Evolutionary conservation across 2,888 invertebrate genomes (phyloP), one percentile per base, ranked within the genome.

Genomic region (Apeira syringaria): DNA sequence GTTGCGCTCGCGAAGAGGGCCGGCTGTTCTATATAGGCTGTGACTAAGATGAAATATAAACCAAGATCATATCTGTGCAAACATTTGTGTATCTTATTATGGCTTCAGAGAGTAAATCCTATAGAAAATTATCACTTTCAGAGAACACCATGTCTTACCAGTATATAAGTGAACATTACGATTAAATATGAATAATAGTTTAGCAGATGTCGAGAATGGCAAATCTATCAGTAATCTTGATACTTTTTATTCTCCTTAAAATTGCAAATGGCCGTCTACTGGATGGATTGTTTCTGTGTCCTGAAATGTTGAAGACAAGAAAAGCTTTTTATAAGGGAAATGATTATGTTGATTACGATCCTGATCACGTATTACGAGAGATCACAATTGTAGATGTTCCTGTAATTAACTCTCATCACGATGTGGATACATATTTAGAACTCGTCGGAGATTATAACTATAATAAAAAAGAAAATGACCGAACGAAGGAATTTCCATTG

Each of bases 341-440:
- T 38, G 78, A 82, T 41, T 82, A 81, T 35, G 65, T 81, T 48
- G 83, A 86, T 47, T 83, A 73, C 38, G 71, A 70, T 41, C 75
- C 76, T 0, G 72, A 71, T 1, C 54, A 64, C 52, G 48, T 56
- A 6, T 50, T 50, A 15, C 33, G 36, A n/a, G 50, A 62, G 5
- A 51, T 44, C 4, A 47, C 50, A 41, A 28, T 53, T 3, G 25
- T 51, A 25, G 52, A 46, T 27, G 31, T 59, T 28, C 54, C 59
- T 7, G 20, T 44, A 3, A 17, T 53, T 22, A 35, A 41, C 35
- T 17, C 41, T 0, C 39, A 52, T 5, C 39, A 52, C 4, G 25
- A 29, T n/a, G 26, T 36, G 3, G 44, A 38, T 4, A 40, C 30
- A 4, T 31, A 54, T 7, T 35, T 50, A 43, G 45, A 41, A 42